Evolutionary conservation across 2,113 vertebrate species (phyloP).

Genomic region (Turdus rufiventris): DNA sequence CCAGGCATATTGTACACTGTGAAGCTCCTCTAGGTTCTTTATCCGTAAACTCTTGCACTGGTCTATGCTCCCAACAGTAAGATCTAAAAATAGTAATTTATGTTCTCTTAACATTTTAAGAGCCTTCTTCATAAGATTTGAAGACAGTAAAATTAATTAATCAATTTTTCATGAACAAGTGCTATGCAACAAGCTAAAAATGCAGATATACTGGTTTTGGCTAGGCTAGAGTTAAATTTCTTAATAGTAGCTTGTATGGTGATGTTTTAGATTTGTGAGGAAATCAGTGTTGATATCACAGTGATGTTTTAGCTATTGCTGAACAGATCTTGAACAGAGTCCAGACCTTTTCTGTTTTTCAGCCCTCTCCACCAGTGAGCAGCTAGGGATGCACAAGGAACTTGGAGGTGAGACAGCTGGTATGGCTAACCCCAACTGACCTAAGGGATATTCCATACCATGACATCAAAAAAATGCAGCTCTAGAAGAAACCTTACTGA

Average conservation of each 20-base stretch:
- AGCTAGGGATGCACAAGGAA: background rate
- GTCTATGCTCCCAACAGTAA: slow-evolving; percentile 86
- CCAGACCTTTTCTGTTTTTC: background rate
- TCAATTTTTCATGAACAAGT: background rate
- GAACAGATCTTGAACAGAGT: background rate
- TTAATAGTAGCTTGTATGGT: background rate
- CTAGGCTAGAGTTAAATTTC: background rate
- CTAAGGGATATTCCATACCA: background rate
- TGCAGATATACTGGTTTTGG: background rate
- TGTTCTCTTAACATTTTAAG: background rate
- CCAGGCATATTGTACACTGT: slow-evolving; percentile 91
- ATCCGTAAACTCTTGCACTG: slow-evolving; percentile 75
- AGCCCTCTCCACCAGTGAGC: accelerated
- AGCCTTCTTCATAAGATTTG: background rate
- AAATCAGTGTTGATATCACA: background rate
- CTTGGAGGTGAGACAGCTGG: background rate
- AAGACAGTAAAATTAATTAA: background rate
- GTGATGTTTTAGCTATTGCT: background rate
- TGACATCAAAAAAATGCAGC: background rate
- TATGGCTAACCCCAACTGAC: background rate
- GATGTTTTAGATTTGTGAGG: background rate
- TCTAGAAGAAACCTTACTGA: background rate
- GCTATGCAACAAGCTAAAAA: background rate
- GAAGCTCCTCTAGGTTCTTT: slow-evolving; percentile 72
- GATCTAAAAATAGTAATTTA: slow-evolving; percentile 76